Base-by-base conservation (phyloP, 2,113 vertebrate species). In the Eidolon helvum region DNA sequence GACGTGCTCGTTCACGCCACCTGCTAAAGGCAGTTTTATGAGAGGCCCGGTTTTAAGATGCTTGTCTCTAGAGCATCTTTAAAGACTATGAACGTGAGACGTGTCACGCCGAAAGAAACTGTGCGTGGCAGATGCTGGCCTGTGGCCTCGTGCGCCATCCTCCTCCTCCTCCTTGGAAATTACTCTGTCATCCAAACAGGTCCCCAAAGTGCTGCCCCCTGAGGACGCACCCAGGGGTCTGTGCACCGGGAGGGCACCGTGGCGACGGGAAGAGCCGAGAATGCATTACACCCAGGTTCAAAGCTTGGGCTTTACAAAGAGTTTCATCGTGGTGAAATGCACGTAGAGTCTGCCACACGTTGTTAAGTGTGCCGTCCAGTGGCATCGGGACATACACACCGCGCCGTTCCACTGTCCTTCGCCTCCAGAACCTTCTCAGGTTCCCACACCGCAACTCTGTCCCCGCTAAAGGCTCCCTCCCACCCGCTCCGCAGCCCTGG, bases 181-280 rank as follows among this genome's bases (percentile, higher is more conserved):
- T 10, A 11, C 66, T 55, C 2, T 14, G 43, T 16, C 4, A 0
- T 59, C 22, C 26, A 28, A 15, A 30, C 0, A 0, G 33, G 1
- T 16, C 82, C 53, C 68, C 8, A 15, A 48, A 48, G 68, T 53
- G 45, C 61, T 7, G 2, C 2, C 28, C 3, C 21, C 48, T 4
- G 2, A 84, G 35, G 55, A 22, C 0, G 2, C 4, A 11, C 40
- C 4, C 82, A 40, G 57, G 53, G 43, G 48, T 55, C 86, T 74
- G 0, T 0, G 9, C 12, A 1, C 8, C 4, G 50, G 14, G 50
- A 55, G 71, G 15, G 21, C 2, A 11, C n/a, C 4, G 3, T 38
- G 65, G 48, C 14, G 10, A 18, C 30, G 8, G 66, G 35, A 69
- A 83, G 90, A 74, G 21, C 40, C 33, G 72, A 15, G 40, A 48